phyloP scores from a whole-genome alignment of 2,888 invertebrate species.

The Oligia strigilis region DNA sequence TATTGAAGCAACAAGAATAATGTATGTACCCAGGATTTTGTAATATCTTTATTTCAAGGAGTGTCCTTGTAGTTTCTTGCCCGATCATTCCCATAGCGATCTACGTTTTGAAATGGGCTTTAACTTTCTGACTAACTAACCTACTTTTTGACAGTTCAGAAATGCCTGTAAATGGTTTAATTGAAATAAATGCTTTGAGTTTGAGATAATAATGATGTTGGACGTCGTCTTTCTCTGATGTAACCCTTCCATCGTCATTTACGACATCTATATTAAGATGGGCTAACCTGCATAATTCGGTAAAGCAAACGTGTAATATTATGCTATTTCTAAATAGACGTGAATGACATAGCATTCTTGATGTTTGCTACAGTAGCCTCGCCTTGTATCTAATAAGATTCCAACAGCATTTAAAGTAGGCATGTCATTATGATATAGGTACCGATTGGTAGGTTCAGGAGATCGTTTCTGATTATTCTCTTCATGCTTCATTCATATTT shows the following conservation, averaged over 20 bases:
- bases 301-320: conserved; percentile 40
- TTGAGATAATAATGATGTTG: background rate
- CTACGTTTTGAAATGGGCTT: background rate
- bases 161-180: background rate
- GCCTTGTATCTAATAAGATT: conserved; percentile 56
- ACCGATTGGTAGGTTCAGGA: background rate
- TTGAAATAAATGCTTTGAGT: background rate
- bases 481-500: conserved; percentile 4
- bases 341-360: conserved; percentile 45
- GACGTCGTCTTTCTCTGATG: background rate
- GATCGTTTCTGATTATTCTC: background rate
- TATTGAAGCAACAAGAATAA: too few species aligned
- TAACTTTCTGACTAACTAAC: background rate
- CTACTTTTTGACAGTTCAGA: background rate
- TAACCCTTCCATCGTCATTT: conserved; percentile 6
- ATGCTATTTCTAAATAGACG: conserved; percentile 49
- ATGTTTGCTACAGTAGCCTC: conserved; percentile 34
- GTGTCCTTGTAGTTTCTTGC: background rate
- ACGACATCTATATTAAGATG: conserved; percentile 30
- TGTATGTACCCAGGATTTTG: too few species aligned
- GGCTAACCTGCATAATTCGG: conserved; percentile 47
- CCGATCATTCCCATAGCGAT: background rate
- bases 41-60: background rate
- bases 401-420: conserved; percentile 48
- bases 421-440: background rate